Conservation (phyloP, 1,140 invertebrate species). For the Aphelenchoides avenae region DNA sequence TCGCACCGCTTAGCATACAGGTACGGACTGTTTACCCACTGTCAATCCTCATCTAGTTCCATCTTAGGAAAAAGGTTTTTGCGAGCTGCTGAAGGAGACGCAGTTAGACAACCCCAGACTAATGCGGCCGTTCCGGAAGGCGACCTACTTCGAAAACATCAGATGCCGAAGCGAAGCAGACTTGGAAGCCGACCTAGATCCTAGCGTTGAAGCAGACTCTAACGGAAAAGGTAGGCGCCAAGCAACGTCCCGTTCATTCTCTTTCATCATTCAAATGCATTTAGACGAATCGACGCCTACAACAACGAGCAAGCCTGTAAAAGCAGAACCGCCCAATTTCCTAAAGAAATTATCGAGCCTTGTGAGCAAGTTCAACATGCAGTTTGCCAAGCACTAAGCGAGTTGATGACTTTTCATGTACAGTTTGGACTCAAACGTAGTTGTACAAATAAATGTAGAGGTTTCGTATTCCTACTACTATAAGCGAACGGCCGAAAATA, state of each 20-base stretch:
- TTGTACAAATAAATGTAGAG: too few species aligned
- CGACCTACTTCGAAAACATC: slow-evolving; percentile 58
- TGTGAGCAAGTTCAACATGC: background rate
- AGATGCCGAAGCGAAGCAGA: slow-evolving; percentile 29
- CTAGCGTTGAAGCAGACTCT: background rate
- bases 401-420: too few species aligned
- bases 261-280: slow-evolving; percentile 3
- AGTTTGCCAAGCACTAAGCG: background rate
- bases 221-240: slow-evolving; percentile 7
- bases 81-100: slow-evolving; percentile 51
- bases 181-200: background rate
- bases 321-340: too few species aligned
- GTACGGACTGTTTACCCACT: slow-evolving; percentile 24
- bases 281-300: too few species aligned
- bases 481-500: too few species aligned
- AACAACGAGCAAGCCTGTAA: too few species aligned
- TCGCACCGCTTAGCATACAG: slow-evolving; percentile 48
- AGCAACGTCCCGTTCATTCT: slow-evolving; percentile 6
- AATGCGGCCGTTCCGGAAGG: slow-evolving; percentile 56
- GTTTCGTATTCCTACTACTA: too few species aligned
- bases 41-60: too few species aligned
- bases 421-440: too few species aligned
- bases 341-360: too few species aligned
- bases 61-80: slow-evolving; percentile 49
- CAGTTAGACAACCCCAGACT: slow-evolving; percentile 56